Percentiles rank a stretch among this genome's conserved stretches.
These are phyloP conservation scores for Tragelaphus strepsiceros DNA, from an alignment of 2,113 vertebrate species.

Conservation along the genomic window DNA sequence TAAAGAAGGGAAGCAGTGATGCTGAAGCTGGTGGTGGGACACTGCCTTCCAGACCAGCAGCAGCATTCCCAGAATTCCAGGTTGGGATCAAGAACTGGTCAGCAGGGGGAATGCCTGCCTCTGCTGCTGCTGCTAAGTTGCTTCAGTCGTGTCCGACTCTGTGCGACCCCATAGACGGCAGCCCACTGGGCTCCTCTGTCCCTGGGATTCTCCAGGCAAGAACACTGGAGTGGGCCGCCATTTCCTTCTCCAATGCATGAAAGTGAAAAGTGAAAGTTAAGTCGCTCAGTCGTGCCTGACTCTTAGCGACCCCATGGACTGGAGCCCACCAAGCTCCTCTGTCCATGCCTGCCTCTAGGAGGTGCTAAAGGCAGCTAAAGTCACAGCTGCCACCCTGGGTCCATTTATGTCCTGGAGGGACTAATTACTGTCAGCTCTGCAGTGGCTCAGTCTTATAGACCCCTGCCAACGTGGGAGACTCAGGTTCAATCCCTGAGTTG, in stretches of 20 bases:
- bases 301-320: too few species aligned
- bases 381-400: background rate
- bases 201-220: too few species aligned
- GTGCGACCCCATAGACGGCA: too few species aligned
- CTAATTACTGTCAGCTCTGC: background rate
- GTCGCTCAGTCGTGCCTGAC: too few species aligned
- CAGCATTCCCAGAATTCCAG: background rate
- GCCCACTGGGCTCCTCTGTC: too few species aligned
- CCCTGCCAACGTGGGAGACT: background rate
- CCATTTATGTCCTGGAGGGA: background rate
- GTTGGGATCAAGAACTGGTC: background rate
- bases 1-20: background rate
- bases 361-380: background rate
- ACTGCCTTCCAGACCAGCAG: background rate
- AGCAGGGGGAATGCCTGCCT: background rate
- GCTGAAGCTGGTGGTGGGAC: background rate
- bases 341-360: background rate
- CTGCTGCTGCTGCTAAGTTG: too few species aligned
- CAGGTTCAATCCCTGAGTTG: background rate
- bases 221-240: too few species aligned
- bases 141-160: too few species aligned
- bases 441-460: background rate
- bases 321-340: too few species aligned
- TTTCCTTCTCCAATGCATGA: too few species aligned
- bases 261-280: too few species aligned